A percentile compares a stretch with the other conserved stretches of the same genome.
Conservation (phyloP, 2,888 invertebrate genomes). For the Hypercompe scribonia region DNA sequence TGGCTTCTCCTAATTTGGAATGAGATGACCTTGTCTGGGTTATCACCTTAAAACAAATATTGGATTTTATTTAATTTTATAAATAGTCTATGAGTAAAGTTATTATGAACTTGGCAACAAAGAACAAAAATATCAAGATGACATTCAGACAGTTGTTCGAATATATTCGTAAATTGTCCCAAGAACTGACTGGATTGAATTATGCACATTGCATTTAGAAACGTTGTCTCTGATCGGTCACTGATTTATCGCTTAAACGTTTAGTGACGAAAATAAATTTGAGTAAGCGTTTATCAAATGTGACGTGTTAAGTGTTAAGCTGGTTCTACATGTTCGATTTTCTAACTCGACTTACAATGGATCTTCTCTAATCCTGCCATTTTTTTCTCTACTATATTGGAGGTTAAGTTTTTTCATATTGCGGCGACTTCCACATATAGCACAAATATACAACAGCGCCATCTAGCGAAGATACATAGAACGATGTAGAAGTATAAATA, state of each 20-base stretch:
- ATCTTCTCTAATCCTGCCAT: background rate
- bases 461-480: too few species aligned
- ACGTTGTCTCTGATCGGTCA: constrained; percentile 37
- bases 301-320: constrained; percentile 12
- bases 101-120: constrained; percentile 7
- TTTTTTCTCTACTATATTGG: too few species aligned
- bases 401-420: too few species aligned
- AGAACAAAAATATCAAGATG: constrained; percentile 8
- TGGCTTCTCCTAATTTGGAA: too few species aligned
- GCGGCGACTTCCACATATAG: too few species aligned
- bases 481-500: too few species aligned
- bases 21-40: too few species aligned
- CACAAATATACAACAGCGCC: too few species aligned
- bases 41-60: too few species aligned
- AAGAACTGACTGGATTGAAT: constrained; percentile 43
- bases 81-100: background rate
- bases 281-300: constrained; percentile 20
- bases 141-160: constrained; percentile 13
- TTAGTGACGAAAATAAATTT: constrained; percentile 31
- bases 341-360: background rate
- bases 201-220: constrained; percentile 39
- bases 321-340: background rate
- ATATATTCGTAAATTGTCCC: constrained; percentile 14
- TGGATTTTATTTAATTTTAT: too few species aligned
- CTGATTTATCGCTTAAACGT: constrained; percentile 40